Evolutionary conservation across 2,113 vertebrate species (phyloP).

Genomic region (Athene cunicularia): DNA sequence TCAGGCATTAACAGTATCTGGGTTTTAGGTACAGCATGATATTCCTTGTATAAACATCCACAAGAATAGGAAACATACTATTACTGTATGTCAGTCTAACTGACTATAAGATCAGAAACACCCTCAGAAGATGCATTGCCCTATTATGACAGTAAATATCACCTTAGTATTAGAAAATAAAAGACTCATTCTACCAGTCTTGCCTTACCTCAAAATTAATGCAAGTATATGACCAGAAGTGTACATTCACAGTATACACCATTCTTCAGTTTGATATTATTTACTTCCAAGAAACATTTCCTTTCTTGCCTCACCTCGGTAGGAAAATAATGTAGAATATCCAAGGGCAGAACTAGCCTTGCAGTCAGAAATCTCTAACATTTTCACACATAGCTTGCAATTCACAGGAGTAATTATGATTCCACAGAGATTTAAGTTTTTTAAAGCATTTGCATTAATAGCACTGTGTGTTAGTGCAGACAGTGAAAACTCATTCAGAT

Average conservation of each 20-base stretch:
- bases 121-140: neutral
- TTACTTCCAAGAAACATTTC: neutral
- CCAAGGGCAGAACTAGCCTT: neutral
- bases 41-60: neutral
- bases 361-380: neutral
- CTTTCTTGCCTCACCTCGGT: neutral
- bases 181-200: neutral
- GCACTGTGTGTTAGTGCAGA: neutral
- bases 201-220: neutral
- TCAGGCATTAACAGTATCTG: neutral
- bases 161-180: neutral
- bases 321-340: neutral
- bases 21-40: neutral
- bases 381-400: neutral
- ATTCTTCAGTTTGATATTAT: neutral
- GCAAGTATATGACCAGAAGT: neutral
- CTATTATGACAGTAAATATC: neutral
- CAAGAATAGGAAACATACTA: neutral
- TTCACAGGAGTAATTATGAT: neutral
- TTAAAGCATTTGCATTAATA: neutral
- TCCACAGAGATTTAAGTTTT: neutral
- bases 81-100: neutral
- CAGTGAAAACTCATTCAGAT: neutral
- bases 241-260: neutral
- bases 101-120: neutral